phyloP scores from a whole-genome alignment of 2,113 vertebrate genomes.

The Campylorhamphus procurvoides region DNA sequence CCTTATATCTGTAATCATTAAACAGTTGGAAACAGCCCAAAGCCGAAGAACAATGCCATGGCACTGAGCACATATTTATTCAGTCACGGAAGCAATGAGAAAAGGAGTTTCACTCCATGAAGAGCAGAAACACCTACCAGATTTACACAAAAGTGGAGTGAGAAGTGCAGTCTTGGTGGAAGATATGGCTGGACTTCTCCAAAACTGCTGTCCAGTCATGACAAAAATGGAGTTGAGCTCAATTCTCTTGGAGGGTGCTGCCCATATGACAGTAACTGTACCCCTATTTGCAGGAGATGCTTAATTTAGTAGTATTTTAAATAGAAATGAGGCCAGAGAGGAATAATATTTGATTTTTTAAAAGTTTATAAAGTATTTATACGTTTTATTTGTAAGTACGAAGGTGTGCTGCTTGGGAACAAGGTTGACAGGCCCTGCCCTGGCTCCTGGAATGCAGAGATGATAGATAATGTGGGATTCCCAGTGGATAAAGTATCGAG shows the following conservation, averaged over 20 bases:
- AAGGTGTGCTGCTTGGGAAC: neutral
- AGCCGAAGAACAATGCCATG: constrained; percentile 12
- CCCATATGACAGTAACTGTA: neutral
- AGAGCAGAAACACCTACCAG: neutral
- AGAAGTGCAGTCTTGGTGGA: neutral
- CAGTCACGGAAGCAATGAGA: neutral
- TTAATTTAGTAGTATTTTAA: neutral
- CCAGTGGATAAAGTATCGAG: rapidly evolving
- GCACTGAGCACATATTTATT: neutral
- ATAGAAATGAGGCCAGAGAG: neutral
- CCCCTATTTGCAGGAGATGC: neutral
- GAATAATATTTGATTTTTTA: neutral
- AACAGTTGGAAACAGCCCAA: constrained; percentile 49
- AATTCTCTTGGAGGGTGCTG: neutral
- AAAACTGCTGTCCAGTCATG: rapidly evolving
- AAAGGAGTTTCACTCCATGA: neutral
- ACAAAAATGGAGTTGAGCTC: neutral
- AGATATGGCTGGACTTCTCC: neutral
- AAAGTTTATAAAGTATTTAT: neutral
- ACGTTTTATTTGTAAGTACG: neutral
- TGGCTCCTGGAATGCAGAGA: neutral
- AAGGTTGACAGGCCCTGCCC: neutral
- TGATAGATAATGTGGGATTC: rapidly evolving
- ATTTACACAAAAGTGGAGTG: neutral
- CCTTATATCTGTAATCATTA: neutral